These are phyloP conservation scores for Thymelicus sylvestris DNA, from an alignment of 2,888 invertebrate species.

Conservation along the genomic window DNA sequence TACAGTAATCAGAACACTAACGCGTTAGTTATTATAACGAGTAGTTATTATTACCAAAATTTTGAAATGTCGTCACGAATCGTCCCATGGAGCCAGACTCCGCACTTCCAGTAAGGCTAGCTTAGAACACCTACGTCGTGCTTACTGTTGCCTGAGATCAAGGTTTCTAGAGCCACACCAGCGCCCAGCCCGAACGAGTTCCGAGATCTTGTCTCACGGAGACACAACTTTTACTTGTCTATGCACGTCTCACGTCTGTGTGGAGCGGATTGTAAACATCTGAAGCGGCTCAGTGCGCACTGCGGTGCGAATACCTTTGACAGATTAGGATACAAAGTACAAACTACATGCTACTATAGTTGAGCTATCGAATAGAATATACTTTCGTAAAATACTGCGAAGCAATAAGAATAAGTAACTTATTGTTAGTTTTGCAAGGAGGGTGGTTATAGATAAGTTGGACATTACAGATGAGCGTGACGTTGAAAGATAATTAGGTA, in stretches of 20 bases:
- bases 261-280: conserved; percentile 35
- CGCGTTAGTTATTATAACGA: too few relatives aligned
- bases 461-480: too few relatives aligned
- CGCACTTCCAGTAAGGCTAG: conserved; percentile 26
- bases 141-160: conserved; percentile 36
- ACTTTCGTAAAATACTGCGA: too few relatives aligned
- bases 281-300: conserved; percentile 14
- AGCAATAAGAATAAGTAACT: too few relatives aligned
- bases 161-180: conserved; percentile 30
- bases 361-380: too few relatives aligned
- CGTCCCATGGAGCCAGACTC: conserved; percentile 7
- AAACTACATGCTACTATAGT: too few relatives aligned
- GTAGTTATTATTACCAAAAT: too few relatives aligned
- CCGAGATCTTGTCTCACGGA: conserved; percentile 31
- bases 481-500: too few relatives aligned
- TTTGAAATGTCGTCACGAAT: conserved; percentile 3
- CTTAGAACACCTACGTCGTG: conserved; percentile 37
- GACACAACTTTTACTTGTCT: conserved; percentile 36
- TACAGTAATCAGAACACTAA: too few relatives aligned
- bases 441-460: too few relatives aligned
- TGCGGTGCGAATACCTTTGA: conserved; percentile 29
- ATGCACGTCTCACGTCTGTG: conserved; percentile 23
- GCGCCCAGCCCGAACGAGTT: conserved; percentile 35
- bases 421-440: too few relatives aligned
- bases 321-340: background rate